phyloP scores from a whole-genome alignment of 2,113 vertebrate genomes.

The Phalacrocorax brasilianus region DNA sequence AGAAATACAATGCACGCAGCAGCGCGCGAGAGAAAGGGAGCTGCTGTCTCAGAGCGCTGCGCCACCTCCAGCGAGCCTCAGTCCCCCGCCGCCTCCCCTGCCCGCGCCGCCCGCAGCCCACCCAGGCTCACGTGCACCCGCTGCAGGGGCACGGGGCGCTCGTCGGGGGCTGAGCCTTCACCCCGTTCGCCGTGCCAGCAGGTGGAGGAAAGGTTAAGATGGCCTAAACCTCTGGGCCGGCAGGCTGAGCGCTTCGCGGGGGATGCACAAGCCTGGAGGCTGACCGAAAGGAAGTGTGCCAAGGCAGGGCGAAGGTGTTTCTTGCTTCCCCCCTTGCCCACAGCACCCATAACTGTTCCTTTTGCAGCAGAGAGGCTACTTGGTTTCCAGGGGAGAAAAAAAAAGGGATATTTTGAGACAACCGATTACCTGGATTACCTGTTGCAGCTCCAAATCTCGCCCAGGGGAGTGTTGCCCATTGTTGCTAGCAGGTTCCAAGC shows the following conservation, averaged over 20 bases:
- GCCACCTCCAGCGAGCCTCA: background rate
- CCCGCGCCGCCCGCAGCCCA: background rate
- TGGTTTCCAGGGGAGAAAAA: background rate
- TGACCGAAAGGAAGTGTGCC: background rate
- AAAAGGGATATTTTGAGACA: background rate
- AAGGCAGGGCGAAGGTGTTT: background rate
- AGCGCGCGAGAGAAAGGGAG: background rate
- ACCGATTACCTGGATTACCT: background rate
- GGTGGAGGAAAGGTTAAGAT: background rate
- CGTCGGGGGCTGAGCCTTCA: accelerated
- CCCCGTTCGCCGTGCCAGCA: background rate
- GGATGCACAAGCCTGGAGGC: background rate
- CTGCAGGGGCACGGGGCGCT: background rate
- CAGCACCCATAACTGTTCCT: background rate
- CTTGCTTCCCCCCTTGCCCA: background rate
- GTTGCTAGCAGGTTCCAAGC: background rate
- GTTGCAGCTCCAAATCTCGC: background rate
- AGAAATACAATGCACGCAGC: background rate
- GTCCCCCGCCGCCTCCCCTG: background rate
- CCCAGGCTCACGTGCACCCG: background rate
- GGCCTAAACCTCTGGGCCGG: accelerated
- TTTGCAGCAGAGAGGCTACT: background rate
- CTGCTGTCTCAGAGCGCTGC: background rate
- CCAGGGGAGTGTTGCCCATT: background rate
- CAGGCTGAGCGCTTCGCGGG: background rate